These are phyloP conservation scores for Chymomyza costata DNA, from an alignment of 1,140 invertebrate species.

Conservation along the genomic window DNA sequence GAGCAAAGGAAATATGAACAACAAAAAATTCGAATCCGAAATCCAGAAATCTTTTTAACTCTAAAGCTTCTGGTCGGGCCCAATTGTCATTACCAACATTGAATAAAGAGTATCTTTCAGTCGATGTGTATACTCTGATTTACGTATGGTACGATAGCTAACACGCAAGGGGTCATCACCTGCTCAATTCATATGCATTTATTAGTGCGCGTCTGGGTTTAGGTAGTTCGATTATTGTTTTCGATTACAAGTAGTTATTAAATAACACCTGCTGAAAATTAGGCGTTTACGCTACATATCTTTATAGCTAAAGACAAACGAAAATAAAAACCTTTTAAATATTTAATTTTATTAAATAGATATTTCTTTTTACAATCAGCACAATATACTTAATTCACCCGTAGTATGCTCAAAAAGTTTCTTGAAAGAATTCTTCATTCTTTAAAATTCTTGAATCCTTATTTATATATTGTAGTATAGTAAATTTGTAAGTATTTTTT, in stretches of 20 bases:
- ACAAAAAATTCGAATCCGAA: no score
- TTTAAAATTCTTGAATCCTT: no score
- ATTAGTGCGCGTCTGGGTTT: no score
- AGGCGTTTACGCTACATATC: neutral
- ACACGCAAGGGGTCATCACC: constrained; percentile 55
- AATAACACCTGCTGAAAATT: neutral
- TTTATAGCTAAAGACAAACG: neutral
- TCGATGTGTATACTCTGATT: neutral
- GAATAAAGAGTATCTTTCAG: no score
- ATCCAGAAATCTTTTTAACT: neutral
- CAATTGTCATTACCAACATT: no score
- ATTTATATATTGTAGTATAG: no score
- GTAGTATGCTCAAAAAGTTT: no score
- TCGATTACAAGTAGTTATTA: neutral
- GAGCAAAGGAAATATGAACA: no score
- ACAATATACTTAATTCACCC: constrained; percentile 51
- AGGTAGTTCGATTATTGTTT: constrained; percentile 16
- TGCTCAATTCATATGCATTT: constrained; percentile 35
- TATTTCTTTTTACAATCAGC: constrained; percentile 25
- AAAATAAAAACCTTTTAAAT: neutral
- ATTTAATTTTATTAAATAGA: constrained; percentile 29
- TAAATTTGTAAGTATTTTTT: no score
- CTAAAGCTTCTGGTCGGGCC: neutral
- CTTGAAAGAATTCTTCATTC: no score
- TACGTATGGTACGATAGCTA: neutral